phyloP scores from a whole-genome alignment of 2,888 invertebrate genomes.

The Biston stratarius region DNA sequence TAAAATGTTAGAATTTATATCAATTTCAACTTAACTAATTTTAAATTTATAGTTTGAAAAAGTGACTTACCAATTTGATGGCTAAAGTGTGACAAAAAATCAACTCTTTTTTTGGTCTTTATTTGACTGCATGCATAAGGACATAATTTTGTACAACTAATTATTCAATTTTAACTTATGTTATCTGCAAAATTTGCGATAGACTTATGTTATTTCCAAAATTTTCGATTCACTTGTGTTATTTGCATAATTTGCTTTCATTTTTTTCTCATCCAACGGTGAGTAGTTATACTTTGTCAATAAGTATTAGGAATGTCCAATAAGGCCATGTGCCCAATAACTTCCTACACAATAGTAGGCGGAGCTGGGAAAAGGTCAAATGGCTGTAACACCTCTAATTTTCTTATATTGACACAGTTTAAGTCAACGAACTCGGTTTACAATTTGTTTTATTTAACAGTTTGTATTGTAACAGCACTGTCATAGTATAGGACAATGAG shows the following conservation, averaged over 20 bases:
- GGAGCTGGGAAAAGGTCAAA: slow-evolving; percentile 4
- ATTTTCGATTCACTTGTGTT: too few species aligned
- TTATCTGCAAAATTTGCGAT: too few species aligned
- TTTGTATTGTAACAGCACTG: background rate
- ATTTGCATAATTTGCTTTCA: too few species aligned
- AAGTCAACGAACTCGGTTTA: slow-evolving; percentile 3
- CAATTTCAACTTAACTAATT: background rate
- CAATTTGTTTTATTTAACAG: background rate
- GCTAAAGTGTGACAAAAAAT: background rate
- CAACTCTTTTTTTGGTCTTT: background rate
- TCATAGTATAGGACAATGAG: background rate
- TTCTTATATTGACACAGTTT: slow-evolving; percentile 15
- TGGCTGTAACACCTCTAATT: slow-evolving; percentile 1
- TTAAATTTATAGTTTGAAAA: background rate
- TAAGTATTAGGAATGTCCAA: background rate
- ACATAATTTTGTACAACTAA: too few species aligned
- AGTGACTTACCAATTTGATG: background rate
- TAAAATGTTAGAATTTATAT: slow-evolving; percentile 8
- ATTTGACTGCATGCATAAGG: too few species aligned
- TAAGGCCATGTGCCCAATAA: background rate
- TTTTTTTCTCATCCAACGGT: too few species aligned
- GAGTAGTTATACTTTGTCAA: background rate
- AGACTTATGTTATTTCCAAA: too few species aligned
- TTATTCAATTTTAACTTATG: too few species aligned
- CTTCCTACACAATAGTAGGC: slow-evolving; percentile 11